phyloP scores from a whole-genome alignment of 2,888 invertebrate genomes.

The Anthrax anthrax region DNA sequence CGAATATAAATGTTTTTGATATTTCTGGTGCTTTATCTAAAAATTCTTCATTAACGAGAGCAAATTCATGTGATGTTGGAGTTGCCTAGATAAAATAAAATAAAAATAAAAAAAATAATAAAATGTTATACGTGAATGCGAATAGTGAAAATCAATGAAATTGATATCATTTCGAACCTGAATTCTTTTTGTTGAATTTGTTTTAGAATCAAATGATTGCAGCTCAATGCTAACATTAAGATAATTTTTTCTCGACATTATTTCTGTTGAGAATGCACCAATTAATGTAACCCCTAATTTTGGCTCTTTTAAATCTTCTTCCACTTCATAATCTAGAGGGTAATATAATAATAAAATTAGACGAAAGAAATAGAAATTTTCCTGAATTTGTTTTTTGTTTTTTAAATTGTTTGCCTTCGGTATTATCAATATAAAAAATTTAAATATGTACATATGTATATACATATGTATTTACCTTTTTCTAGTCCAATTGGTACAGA shows the following conservation, averaged over 20 bases:
- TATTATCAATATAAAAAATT: too few relatives aligned
- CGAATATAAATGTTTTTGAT: constrained; percentile 29
- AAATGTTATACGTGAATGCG: too few relatives aligned
- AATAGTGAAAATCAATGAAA: too few relatives aligned
- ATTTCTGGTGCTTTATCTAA: constrained; percentile 35
- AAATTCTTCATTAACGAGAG: constrained; percentile 24
- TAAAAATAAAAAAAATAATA: too few relatives aligned
- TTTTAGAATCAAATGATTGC: background rate
- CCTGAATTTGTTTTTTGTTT: background rate
- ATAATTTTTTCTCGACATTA: constrained; percentile 35
- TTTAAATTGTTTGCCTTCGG: too few relatives aligned
- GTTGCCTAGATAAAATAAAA: background rate
- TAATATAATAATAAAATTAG: too few relatives aligned
- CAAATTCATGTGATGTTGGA: constrained; percentile 21
- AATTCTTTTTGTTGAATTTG: background rate
- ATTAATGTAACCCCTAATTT: constrained; percentile 41
- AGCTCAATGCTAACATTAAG: constrained; percentile 38
- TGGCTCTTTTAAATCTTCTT: constrained; percentile 25
- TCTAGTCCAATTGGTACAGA: constrained; percentile 32
- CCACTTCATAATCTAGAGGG: constrained; percentile 11
- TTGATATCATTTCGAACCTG: background rate
- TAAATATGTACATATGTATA: too few relatives aligned
- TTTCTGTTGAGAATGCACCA: constrained; percentile 44
- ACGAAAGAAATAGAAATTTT: background rate
- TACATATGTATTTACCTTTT: background rate